Evolutionary conservation across 2,797 vertebrate genomes (phyloP).

Genomic region (Schizopygopsis pylzovi): DNA sequence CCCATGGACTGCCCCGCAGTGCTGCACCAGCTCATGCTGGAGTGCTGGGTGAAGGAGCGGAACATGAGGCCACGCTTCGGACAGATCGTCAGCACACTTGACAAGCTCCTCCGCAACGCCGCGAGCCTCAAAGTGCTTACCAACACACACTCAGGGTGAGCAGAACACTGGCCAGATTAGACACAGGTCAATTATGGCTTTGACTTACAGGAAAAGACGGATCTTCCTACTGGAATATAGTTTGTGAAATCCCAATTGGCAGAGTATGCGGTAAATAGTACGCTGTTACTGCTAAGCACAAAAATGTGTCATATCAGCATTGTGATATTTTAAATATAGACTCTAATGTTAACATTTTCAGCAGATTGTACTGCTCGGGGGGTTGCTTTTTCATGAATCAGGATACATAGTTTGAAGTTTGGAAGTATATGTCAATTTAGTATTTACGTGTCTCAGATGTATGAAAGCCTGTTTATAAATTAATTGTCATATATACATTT

Average conservation of each 20-base stretch:
- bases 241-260: not conserved
- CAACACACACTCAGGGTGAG: conserved; percentile 95
- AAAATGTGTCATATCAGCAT: not conserved
- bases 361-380: not conserved
- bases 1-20: conserved; percentile 95
- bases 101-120: conserved; percentile 97
- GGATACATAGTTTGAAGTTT: not conserved
- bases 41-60: conserved; percentile 98
- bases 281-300: not conserved
- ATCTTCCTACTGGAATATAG: not conserved
- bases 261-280: not conserved
- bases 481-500: too few species aligned
- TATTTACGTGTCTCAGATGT: not conserved
- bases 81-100: conserved; percentile 96
- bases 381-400: not conserved
- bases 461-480: not conserved
- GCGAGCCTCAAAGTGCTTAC: conserved; percentile 97
- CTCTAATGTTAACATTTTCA: not conserved
- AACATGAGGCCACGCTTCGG: conserved; percentile 97
- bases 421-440: not conserved
- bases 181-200: conserved; percentile 33
- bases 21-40: conserved; percentile 98
- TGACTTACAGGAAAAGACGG: conserved; percentile 15
- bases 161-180: conserved; percentile 44
- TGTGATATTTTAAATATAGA: not conserved